Evolutionary conservation across 2,113 vertebrate genomes (phyloP).

Genomic region (Lasiurus cinereus): DNA sequence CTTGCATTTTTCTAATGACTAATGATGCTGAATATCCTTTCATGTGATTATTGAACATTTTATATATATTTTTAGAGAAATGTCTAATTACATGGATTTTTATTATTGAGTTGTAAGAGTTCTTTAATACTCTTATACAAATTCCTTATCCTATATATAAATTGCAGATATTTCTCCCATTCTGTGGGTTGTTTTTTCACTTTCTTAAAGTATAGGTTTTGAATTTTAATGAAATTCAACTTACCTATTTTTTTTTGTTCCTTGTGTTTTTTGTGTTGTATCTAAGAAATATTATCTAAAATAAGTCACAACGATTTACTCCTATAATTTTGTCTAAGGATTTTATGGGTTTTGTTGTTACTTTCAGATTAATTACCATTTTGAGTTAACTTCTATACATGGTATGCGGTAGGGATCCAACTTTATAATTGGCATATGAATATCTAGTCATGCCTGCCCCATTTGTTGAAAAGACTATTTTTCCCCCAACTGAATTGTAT

Average conservation of each 20-base stretch:
- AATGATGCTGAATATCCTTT: not conserved
- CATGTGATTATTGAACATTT: not conserved
- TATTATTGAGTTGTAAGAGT: not conserved
- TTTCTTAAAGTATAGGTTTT: not conserved
- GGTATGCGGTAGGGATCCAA: not conserved
- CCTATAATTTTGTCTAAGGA: not conserved
- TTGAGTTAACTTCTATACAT: not conserved
- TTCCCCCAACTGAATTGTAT: not conserved
- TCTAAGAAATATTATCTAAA: not conserved
- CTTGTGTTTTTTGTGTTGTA: not conserved
- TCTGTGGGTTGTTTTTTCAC: not conserved
- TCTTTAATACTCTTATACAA: not conserved
- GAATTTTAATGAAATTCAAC: not conserved
- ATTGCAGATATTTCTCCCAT: not conserved
- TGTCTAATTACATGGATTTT: not conserved
- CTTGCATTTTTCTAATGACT: slow-evolving; percentile 4
- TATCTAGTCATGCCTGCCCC: not conserved
- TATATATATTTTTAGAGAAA: slow-evolving; percentile 12
- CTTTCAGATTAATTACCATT: not conserved
- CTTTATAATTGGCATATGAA: not conserved
- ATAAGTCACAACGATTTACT: not conserved
- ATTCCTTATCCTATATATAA: not conserved
- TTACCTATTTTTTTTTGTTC: not conserved
- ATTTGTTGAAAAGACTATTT: not conserved
- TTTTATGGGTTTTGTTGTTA: not conserved